These are phyloP conservation scores for Gorsachius goisagi DNA, from an alignment of 2,113 vertebrate species.

Conservation along the genomic window DNA sequence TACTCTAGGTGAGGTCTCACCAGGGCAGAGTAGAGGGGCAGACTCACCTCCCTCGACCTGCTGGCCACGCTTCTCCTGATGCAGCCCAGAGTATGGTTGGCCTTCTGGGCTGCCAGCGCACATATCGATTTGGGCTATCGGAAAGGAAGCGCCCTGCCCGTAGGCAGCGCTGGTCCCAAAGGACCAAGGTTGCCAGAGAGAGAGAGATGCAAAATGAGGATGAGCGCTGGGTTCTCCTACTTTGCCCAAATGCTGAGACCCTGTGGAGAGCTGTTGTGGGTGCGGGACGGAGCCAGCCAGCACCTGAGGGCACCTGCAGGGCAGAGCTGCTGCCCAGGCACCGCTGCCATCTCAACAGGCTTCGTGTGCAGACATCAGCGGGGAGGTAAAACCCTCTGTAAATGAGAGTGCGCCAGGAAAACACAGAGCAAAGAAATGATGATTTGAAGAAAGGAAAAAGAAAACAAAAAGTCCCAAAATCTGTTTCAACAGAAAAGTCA, in stretches of 20 bases:
- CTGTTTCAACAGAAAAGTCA: neutral
- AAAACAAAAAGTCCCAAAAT: neutral
- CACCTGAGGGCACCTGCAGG: neutral
- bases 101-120: too few relatives aligned
- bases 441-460: neutral
- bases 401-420: neutral
- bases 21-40: too few relatives aligned
- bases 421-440: neutral
- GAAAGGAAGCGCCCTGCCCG: neutral
- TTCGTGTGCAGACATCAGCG: fast-evolving
- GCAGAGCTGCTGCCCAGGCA: neutral
- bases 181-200: neutral
- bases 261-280: neutral
- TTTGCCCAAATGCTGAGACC: fast-evolving
- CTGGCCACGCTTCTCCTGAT: too few relatives aligned
- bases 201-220: neutral
- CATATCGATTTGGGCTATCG: fast-evolving
- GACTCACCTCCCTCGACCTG: too few relatives aligned
- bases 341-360: neutral
- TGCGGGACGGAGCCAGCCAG: fast-evolving
- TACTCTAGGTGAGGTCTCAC: too few relatives aligned
- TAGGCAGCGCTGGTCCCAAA: neutral
- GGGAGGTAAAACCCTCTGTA: neutral
- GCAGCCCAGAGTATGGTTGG: too few relatives aligned
- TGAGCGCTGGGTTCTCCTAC: neutral